Conservation (phyloP, 2,888 invertebrate species). For the Noctua comes region DNA sequence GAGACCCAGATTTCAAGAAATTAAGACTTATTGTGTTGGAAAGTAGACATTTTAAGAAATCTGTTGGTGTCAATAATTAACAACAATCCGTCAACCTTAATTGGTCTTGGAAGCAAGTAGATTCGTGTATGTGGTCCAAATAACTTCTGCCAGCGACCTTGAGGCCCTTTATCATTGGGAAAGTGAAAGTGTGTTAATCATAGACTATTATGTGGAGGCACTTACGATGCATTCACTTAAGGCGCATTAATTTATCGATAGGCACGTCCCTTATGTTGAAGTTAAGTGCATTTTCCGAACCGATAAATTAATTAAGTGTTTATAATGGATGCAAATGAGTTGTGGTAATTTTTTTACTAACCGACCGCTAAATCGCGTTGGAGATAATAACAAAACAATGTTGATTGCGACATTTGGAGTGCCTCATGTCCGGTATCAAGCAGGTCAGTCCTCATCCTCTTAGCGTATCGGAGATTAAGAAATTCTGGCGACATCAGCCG, state of each 20-base stretch:
- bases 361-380: constrained; percentile 20
- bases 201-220: constrained; percentile 61
- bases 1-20: constrained; percentile 30
- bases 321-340: constrained; percentile 71
- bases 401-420: constrained; percentile 39
- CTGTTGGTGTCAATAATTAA: constrained; percentile 35
- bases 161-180: constrained; percentile 82
- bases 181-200: constrained; percentile 84
- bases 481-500: constrained; percentile 18
- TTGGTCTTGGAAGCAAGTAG: constrained; percentile 50
- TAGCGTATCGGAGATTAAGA: constrained; percentile 17
- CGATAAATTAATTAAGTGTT: constrained; percentile 60
- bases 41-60: constrained; percentile 41
- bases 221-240: constrained; percentile 75
- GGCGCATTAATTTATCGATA: constrained; percentile 57
- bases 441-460: constrained; percentile 26
- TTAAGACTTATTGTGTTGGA: constrained; percentile 18
- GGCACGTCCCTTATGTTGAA: constrained; percentile 37
- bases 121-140: constrained; percentile 67
- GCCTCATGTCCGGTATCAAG: constrained; percentile 39
- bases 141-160: constrained; percentile 77
- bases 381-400: constrained; percentile 26
- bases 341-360: constrained; percentile 24
- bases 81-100: constrained; percentile 58
- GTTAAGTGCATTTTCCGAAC: constrained; percentile 68